Evolutionary conservation across 2,888 invertebrate species (phyloP).

Genomic region (Phasia obesa): DNA sequence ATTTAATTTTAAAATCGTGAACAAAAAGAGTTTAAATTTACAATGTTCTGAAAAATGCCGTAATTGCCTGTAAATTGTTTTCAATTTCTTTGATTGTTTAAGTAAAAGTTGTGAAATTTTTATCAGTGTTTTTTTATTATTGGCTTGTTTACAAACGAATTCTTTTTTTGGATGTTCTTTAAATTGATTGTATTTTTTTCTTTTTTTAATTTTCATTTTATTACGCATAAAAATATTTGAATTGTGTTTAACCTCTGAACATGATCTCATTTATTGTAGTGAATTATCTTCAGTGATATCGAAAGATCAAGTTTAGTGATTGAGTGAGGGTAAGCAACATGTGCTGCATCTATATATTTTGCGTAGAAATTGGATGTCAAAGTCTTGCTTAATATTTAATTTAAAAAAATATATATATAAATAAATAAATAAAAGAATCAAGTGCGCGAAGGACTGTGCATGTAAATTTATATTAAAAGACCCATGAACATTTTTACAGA

Average conservation of each 20-base stretch:
- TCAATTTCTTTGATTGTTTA: no score
- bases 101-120: neutral
- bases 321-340: slow-evolving; percentile 7
- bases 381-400: no score
- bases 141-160: neutral
- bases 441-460: no score
- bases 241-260: slow-evolving; percentile 44
- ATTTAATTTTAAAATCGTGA: neutral
- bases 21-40: neutral
- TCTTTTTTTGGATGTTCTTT: neutral
- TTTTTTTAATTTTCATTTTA: slow-evolving; percentile 12
- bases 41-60: neutral
- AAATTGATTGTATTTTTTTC: neutral
- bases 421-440: no score
- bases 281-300: slow-evolving; percentile 23
- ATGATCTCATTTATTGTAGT: slow-evolving; percentile 57
- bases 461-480: no score
- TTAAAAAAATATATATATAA: no score
- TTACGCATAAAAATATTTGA: slow-evolving; percentile 42
- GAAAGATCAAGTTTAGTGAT: slow-evolving; percentile 27
- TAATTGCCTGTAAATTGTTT: neutral
- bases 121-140: neutral
- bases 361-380: neutral
- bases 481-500: no score
- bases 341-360: neutral